phyloP scores from a whole-genome alignment of 2,797 vertebrate genomes.

The Clarias laeviceps region DNA sequence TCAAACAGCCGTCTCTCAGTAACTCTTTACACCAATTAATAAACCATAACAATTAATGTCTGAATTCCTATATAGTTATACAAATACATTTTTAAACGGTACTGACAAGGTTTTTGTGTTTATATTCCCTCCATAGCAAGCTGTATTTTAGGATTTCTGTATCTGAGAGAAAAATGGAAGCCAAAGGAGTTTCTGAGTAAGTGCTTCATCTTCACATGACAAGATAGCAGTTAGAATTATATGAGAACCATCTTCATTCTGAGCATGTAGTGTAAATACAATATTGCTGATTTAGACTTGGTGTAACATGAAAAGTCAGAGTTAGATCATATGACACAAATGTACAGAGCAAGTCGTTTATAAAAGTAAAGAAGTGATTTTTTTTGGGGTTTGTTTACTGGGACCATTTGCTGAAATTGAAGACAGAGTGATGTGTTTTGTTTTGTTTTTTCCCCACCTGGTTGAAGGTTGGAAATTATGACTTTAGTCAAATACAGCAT shows the following conservation, averaged over 20 bases:
- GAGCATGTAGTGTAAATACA: background rate
- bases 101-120: slow-evolving; percentile 12
- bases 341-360: background rate
- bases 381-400: background rate
- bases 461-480: background rate
- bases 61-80: background rate
- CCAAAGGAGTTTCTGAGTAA: slow-evolving; percentile 92
- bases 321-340: background rate
- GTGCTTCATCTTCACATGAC: slow-evolving; percentile 60
- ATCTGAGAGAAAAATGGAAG: slow-evolving; percentile 92
- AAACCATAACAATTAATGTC: background rate
- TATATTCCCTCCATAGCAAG: slow-evolving; percentile 78
- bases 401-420: background rate
- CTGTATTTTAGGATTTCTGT: slow-evolving; percentile 93
- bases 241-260: background rate
- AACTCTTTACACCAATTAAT: background rate
- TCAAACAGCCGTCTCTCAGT: background rate
- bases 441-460: background rate
- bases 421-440: too few species aligned
- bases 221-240: background rate
- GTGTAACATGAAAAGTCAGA: background rate
- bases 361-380: background rate
- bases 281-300: background rate
- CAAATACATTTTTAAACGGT: background rate
- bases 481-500: background rate